phyloP scores from a whole-genome alignment of 1,140 invertebrate genomes.

The Zaprionus nigranus region DNA sequence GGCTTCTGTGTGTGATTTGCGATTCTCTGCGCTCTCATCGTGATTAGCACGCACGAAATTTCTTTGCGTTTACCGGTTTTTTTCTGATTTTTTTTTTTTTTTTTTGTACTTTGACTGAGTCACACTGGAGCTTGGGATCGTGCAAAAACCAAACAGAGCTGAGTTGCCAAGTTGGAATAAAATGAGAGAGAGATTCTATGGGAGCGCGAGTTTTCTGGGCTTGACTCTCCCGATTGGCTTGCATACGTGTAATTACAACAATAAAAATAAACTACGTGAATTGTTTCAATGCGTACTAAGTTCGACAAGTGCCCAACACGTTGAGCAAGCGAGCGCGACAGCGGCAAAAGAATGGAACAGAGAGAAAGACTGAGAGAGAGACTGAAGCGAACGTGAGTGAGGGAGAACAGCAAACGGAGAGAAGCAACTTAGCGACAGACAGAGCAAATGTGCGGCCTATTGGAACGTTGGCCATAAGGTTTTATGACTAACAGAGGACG shows the following conservation, averaged over 20 bases:
- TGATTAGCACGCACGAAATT: conserved; percentile 76
- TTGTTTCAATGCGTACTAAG: conserved; percentile 77
- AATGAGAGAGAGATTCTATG: conserved; percentile 8
- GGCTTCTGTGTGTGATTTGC: conserved; percentile 24
- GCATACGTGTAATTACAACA: conserved; percentile 77
- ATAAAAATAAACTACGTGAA: conserved; percentile 81
- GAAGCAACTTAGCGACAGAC: background rate
- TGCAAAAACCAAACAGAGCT: conserved; percentile 23
- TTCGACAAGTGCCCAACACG: conserved; percentile 65
- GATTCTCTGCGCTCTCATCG: conserved; percentile 31
- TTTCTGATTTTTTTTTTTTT: conserved; percentile 23
- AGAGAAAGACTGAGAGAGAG: conserved; percentile 3
- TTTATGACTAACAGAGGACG: conserved; percentile 60
- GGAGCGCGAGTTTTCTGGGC: conserved; percentile 9
- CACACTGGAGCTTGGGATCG: conserved; percentile 32
- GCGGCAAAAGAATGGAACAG: background rate
- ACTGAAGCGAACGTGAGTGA: background rate
- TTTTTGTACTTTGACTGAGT: conserved; percentile 40
- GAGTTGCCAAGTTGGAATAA: conserved; percentile 37
- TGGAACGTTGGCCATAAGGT: conserved; percentile 78
- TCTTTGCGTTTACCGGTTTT: conserved; percentile 76
- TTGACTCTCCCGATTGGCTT: conserved; percentile 38
- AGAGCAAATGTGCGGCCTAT: conserved; percentile 66
- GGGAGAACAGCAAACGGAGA: background rate
- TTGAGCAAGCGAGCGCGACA: background rate